These are phyloP conservation scores for Leucopsar rothschildi DNA, from an alignment of 2,113 vertebrate species.

Conservation along the genomic window DNA sequence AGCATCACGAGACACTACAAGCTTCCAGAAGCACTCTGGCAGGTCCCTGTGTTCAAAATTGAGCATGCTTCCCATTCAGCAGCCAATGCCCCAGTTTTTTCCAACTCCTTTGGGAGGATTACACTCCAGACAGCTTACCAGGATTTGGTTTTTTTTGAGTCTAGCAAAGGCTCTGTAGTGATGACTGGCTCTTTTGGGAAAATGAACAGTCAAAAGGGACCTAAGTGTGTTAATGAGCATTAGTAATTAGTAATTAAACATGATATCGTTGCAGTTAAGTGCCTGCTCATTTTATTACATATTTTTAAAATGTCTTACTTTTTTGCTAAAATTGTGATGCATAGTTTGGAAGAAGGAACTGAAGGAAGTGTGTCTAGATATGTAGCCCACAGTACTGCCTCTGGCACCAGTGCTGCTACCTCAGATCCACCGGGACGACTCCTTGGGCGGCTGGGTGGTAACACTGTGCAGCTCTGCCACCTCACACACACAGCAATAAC, in stretches of 20 bases:
- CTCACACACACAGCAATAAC: neutral
- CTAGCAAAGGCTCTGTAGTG: neutral
- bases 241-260: neutral
- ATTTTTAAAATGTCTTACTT: neutral
- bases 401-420: accelerated
- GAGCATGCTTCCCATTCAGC: neutral
- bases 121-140: neutral
- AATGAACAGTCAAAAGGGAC: neutral
- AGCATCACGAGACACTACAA: neutral
- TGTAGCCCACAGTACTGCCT: neutral
- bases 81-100: neutral
- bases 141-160: neutral
- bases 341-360: neutral
- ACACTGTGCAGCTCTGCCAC: neutral
- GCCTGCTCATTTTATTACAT: neutral
- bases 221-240: neutral
- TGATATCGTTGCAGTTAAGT: neutral
- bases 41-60: neutral
- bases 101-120: neutral
- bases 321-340: neutral
- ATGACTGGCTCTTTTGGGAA: neutral
- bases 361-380: neutral
- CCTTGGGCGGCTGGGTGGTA: neutral
- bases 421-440: accelerated
- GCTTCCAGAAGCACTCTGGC: neutral